Percentiles rank a stretch among this genome's conserved stretches.
phyloP scores from a whole-genome alignment of 2,113 vertebrate species.

The Himantopus leucocephalus region DNA sequence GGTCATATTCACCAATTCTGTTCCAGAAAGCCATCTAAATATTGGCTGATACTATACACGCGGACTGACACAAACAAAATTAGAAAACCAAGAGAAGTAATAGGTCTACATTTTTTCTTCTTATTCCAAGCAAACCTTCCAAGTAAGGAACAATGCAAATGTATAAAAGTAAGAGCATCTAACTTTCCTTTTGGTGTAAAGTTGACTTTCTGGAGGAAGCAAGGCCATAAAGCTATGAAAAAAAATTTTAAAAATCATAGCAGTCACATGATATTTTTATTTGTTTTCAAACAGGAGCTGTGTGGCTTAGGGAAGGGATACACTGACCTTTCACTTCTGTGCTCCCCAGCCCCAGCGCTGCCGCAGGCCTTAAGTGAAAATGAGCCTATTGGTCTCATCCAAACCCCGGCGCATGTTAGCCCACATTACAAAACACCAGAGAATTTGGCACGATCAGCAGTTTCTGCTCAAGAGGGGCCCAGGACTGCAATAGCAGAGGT shows the following conservation, averaged over 20 bases:
- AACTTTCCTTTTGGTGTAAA: neutral
- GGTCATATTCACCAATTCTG: neutral
- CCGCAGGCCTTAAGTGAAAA: slow-evolving; percentile 35
- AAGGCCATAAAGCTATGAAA: neutral
- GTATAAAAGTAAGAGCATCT: neutral
- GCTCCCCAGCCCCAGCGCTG: neutral
- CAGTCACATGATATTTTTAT: neutral
- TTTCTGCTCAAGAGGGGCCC: slow-evolving; percentile 65
- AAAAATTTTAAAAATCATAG: neutral
- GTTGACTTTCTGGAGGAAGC: neutral
- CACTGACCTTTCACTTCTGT: slow-evolving; percentile 30
- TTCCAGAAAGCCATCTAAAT: slow-evolving; percentile 3
- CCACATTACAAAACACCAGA: slow-evolving; percentile 64
- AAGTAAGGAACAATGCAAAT: neutral
- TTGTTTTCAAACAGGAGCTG: slow-evolving; percentile 54
- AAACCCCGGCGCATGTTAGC: slow-evolving; percentile 33
- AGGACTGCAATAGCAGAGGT: slow-evolving; percentile 66
- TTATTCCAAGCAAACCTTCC: neutral
- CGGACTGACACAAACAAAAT: neutral
- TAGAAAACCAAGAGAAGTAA: neutral
- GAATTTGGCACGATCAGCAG: slow-evolving; percentile 68
- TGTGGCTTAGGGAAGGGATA: neutral
- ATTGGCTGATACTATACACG: neutral
- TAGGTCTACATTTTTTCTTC: neutral
- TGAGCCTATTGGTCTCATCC: slow-evolving; percentile 49